Percentiles rank a stretch among this genome's conserved stretches.
Evolutionary conservation across 2,888 invertebrate species (phyloP).

Genomic region (Lydus trimaculatus): DNA sequence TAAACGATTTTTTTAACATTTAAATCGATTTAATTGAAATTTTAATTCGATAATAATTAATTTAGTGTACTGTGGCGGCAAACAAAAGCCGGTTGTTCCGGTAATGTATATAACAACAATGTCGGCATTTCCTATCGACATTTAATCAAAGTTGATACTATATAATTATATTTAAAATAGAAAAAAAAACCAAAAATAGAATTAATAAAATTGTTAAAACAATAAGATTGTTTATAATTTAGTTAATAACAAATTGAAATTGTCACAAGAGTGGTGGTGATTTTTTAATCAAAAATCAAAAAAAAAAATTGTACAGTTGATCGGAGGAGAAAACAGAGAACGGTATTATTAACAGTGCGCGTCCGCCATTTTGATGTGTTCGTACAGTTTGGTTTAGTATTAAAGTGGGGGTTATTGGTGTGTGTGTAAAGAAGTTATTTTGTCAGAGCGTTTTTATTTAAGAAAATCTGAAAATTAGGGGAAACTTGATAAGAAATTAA

Average conservation of each 20-base stretch:
- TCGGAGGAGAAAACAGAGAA: constrained; percentile 32
- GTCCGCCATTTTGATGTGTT: constrained; percentile 61
- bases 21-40: too few relatives aligned
- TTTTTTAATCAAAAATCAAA: constrained; percentile 50
- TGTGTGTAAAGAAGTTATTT: constrained; percentile 46
- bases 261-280: constrained; percentile 32
- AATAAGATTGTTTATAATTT: too few relatives aligned
- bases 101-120: background rate
- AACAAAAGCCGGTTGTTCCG: constrained; percentile 9
- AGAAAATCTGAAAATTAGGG: background rate
- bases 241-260: too few relatives aligned
- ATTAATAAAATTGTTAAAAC: too few relatives aligned
- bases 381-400: constrained; percentile 6
- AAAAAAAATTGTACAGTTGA: too few relatives aligned
- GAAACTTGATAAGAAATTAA: background rate
- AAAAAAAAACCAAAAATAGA: too few relatives aligned
- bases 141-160: background rate
- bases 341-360: constrained; percentile 54
- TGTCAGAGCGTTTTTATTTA: constrained; percentile 47
- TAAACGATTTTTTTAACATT: too few relatives aligned
- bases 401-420: constrained; percentile 58
- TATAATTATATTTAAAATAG: too few relatives aligned
- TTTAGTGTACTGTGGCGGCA: constrained; percentile 21
- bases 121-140: background rate
- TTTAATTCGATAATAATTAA: too few relatives aligned